Base-by-base conservation (phyloP, 2,797 vertebrate species). In the Megalops cyprinoides region DNA sequence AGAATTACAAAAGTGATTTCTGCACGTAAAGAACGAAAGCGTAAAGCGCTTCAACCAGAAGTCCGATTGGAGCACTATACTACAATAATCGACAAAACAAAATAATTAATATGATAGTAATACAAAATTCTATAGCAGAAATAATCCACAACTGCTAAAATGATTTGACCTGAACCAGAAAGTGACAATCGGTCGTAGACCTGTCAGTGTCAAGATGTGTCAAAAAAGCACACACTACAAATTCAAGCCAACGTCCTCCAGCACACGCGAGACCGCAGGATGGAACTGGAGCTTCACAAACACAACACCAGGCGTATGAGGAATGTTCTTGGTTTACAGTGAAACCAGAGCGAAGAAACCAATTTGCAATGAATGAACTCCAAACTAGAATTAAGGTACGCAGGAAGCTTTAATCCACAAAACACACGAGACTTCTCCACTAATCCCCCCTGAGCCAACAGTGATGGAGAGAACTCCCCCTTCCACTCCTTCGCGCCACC, bases 321-420 rank as follows among this genome's bases (percentile, higher is more conserved):
- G 31, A 42, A 42, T 39, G 65, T 2, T 69, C 37, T 69, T 42
- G 8, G 37, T 69, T 23, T 7, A 42, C 65, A 34, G 60, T 8
- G 60, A 65, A 65, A 65, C 60, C 28, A 65, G 28, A 10, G 14
- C 69, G 15, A 69, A 23, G 18, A 42, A n/a, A 20, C 18, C 34
- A 23, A 69, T 20, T 42, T 69, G 42, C 65, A 18, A 42, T 20
- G 14, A 69, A 39, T 28, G 65, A 42, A 69, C 65, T 69, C 34
- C 37, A 42, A 69, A 69, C 37, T 42, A 23, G 28, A 34, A 69
- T 69, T 69, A 69, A 42, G 65, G 42, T 14, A 39, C 65, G 65
- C 65, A 69, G 34, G 65, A 69, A 69, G 65, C 15, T 69, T 23
- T 69, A 69, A 39, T 69, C 65, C 65, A 69, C 18, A 34, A 42